Evolutionary conservation across 2,888 invertebrate genomes (phyloP), one percentile per base, ranked within the genome.

Genomic region (Pterostichus madidus): DNA sequence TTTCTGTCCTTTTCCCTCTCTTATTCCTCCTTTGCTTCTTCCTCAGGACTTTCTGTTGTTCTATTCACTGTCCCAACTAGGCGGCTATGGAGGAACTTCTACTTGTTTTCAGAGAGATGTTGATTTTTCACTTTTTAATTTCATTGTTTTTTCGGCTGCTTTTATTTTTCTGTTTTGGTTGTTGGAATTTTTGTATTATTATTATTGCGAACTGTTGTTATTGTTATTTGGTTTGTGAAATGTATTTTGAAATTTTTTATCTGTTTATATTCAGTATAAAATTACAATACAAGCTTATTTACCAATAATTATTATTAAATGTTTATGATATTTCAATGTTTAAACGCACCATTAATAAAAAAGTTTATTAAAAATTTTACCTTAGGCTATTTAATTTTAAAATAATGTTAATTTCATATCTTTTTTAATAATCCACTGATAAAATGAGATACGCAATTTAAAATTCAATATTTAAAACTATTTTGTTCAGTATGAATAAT

Each of bases 41-140:
- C 39, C 39, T 39, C 39, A 39, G 5, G 39, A 39, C 7, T 2
- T 39, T 39, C 39, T 39, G 39, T 39, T 39, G 39, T 8, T 64
- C 64, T 39, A 64, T 61, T 49, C 80, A 59, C 59, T 31, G 75
- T 85, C 68, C 24, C 76, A 53, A 84, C 39, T 39, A 80, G 84
- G 85, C 86, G 86, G 85, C 85, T 84, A 1, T 15, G 5, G 31
- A 49, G 5, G 31, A 49, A 49, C 49, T 75, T 75, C 39, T 15
- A 13, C 49, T 39, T 64, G 64, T 35, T 64, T 64, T 17, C 53
- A 56, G 17, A 56, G 15, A 13, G 13, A 49, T 56, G 56, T 56
- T 31, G 17, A 35, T 64, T 64, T 64, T 64, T n/a, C 32, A n/a
- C n/a, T 64, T 64, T 59, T 35, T 64, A 64, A 64, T 64, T 64